phyloP scores from a whole-genome alignment of 1,140 invertebrate species.

The Brachionus paranguensis region DNA sequence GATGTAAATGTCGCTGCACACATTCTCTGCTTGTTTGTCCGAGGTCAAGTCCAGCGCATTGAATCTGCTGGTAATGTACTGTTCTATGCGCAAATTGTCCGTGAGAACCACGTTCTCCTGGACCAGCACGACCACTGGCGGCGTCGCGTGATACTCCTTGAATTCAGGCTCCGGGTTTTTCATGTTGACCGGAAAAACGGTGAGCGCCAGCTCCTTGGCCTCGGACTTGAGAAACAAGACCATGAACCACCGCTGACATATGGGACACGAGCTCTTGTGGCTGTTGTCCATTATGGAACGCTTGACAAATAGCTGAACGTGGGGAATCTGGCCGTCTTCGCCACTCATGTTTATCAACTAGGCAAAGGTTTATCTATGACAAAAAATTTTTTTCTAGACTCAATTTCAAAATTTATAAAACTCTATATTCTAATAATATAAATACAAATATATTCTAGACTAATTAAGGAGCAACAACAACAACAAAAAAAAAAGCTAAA shows the following conservation, averaged over 20 bases:
- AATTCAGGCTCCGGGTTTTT: slow-evolving; percentile 40
- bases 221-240: slow-evolving; percentile 39
- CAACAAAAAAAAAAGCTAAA: neutral
- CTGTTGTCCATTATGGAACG: slow-evolving; percentile 39
- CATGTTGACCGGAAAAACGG: slow-evolving; percentile 40
- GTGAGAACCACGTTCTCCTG: slow-evolving; percentile 40
- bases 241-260: slow-evolving; percentile 40
- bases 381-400: neutral
- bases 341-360: slow-evolving; percentile 29
- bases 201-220: slow-evolving; percentile 28
- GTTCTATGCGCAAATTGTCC: slow-evolving; percentile 37
- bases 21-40: slow-evolving; percentile 28
- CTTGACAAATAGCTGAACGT: slow-evolving; percentile 36
- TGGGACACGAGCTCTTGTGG: slow-evolving; percentile 32
- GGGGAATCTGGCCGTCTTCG: slow-evolving; percentile 29
- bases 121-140: slow-evolving; percentile 37
- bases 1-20: slow-evolving; percentile 31
- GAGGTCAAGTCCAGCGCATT: neutral
- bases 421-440: neutral
- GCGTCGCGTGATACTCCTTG: slow-evolving; percentile 30
- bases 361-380: slow-evolving; percentile 1
- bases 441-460: slow-evolving; percentile 10
- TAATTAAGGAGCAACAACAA: neutral
- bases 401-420: neutral
- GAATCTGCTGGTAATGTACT: slow-evolving; percentile 24